These are phyloP conservation scores for Rhinichthys klamathensis DNA, from an alignment of 2,113 vertebrate genomes.

Conservation along the genomic window DNA sequence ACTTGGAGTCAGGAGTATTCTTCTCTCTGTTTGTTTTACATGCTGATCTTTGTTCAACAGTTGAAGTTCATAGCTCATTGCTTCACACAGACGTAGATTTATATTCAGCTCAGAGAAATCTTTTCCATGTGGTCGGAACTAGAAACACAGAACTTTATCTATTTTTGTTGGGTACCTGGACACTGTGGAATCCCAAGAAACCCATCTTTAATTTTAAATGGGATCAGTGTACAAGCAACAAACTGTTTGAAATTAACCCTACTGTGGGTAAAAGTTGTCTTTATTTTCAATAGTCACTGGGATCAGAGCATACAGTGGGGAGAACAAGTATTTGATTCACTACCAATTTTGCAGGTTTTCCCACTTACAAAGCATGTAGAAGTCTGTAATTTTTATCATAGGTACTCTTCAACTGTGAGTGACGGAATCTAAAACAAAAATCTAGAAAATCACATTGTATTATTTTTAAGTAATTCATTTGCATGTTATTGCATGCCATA, in stretches of 20 bases:
- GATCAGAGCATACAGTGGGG: not conserved
- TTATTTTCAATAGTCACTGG: not conserved
- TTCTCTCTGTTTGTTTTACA: not conserved
- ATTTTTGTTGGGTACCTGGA: too few species aligned
- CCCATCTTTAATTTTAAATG: not conserved
- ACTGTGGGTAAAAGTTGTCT: not conserved
- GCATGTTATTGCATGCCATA: too few species aligned
- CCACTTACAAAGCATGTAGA: too few species aligned
- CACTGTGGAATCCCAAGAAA: too few species aligned
- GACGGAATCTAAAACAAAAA: too few species aligned
- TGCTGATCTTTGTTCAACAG: slow-evolving; percentile 14
- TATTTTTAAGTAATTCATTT: too few species aligned
- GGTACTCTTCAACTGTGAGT: too few species aligned
- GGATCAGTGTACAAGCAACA: not conserved
- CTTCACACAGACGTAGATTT: not conserved
- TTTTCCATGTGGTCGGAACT: not conserved
- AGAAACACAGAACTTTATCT: too few species aligned
- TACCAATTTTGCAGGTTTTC: too few species aligned
- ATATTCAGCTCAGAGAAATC: not conserved
- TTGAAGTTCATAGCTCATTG: not conserved
- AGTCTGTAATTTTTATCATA: too few species aligned
- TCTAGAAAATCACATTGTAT: too few species aligned
- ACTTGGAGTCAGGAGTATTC: not conserved
- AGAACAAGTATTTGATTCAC: too few species aligned
- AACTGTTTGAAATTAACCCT: not conserved